Percentiles rank a stretch among this genome's conserved stretches.
These are phyloP conservation scores for Kradibia gibbosae DNA, from an alignment of 1,140 invertebrate species.

Conservation along the genomic window DNA sequence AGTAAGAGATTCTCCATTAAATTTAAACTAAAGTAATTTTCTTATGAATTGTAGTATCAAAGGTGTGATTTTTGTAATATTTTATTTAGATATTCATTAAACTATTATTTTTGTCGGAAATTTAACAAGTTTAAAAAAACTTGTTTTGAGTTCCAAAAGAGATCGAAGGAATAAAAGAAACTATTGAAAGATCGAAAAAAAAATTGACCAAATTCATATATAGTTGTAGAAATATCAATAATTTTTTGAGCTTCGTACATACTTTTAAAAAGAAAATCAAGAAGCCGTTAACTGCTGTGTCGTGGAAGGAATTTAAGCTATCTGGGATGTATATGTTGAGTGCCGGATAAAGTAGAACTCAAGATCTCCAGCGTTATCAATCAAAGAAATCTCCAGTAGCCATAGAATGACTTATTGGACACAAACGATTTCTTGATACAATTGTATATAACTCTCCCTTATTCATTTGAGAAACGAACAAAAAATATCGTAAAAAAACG, in stretches of 20 bases:
- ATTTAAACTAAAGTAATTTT: no score
- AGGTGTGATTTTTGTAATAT: no score
- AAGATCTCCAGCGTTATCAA: slow-evolving; percentile 20
- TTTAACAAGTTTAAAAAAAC: no score
- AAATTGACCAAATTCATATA: neutral
- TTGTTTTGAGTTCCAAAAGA: no score
- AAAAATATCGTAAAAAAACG: neutral
- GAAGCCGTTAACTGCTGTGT: neutral
- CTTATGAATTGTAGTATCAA: no score
- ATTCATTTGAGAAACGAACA: neutral
- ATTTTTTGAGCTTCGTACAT: neutral
- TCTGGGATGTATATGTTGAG: slow-evolving; percentile 1
- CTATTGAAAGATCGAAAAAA: neutral
- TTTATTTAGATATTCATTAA: no score
- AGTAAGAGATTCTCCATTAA: no score
- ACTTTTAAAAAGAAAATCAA: neutral
- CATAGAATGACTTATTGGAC: neutral
- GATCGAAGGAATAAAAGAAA: no score
- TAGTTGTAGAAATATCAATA: neutral
- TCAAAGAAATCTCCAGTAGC: neutral
- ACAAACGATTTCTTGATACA: slow-evolving; percentile 5
- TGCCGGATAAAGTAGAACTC: slow-evolving; percentile 33
- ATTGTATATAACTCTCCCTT: neutral
- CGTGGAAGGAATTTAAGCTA: neutral
- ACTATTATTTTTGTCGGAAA: no score